Evolutionary conservation across 2,888 invertebrate genomes (phyloP).

Genomic region (Ornithoptera alexandrae): DNA sequence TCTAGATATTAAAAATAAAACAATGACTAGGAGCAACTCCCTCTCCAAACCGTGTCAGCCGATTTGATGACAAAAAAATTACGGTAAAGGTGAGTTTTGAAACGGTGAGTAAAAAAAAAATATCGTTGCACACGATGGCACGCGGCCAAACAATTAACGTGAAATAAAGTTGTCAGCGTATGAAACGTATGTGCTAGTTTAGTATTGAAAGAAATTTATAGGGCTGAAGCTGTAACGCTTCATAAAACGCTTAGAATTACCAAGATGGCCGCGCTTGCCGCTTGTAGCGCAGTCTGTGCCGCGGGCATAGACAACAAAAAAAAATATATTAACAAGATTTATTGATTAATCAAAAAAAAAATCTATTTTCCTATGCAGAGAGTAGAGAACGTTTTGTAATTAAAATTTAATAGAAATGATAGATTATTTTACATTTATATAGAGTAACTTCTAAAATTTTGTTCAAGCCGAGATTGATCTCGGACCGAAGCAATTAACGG

Average conservation of each 20-base stretch:
- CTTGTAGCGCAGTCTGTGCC: background rate
- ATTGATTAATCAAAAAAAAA: background rate
- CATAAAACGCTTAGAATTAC: constrained; percentile 7
- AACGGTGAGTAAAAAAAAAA: constrained; percentile 35
- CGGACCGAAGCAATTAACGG: constrained; percentile 34
- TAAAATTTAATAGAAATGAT: constrained; percentile 9
- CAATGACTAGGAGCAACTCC: background rate
- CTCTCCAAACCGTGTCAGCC: background rate
- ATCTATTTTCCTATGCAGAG: background rate
- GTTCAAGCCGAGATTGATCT: constrained; percentile 20
- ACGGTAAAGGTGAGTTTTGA: constrained; percentile 17
- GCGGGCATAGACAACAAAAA: background rate
- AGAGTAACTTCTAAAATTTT: background rate
- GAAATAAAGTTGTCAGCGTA: constrained; percentile 23
- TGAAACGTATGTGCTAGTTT: constrained; percentile 40
- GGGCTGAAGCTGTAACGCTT: constrained; percentile 34
- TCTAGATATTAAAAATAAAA: background rate
- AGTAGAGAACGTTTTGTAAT: background rate
- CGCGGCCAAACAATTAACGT: constrained; percentile 24
- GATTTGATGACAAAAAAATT: background rate
- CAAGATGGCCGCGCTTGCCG: constrained; percentile 11
- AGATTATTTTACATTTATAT: constrained; percentile 4
- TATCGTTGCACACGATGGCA: constrained; percentile 15
- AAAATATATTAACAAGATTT: background rate
- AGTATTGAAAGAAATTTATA: constrained; percentile 46